Percentiles rank a stretch among this genome's conserved stretches.
Conservation (phyloP, 2,888 invertebrate genomes). For the Eledona agricola region DNA sequence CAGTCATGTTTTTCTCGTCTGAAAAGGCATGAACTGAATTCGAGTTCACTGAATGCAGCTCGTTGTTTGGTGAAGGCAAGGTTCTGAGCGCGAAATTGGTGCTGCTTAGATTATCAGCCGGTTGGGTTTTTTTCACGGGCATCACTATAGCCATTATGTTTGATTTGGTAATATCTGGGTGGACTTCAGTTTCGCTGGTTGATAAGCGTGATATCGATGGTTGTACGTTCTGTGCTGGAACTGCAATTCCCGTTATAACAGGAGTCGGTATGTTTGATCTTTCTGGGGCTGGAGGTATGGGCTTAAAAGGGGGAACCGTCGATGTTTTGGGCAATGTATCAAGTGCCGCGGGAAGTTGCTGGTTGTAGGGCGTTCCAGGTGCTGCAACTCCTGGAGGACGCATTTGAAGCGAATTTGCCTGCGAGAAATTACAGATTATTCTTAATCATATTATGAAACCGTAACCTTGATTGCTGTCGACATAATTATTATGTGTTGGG, state of each 20-base stretch:
- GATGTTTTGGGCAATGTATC: slow-evolving; percentile 51
- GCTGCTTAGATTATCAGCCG: slow-evolving; percentile 52
- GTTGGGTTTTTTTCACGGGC: slow-evolving; percentile 48
- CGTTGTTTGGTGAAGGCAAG: slow-evolving; percentile 50
- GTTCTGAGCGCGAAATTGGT: slow-evolving; percentile 54
- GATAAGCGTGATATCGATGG: slow-evolving; percentile 66
- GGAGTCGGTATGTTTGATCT: slow-evolving; percentile 62
- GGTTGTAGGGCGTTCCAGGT: too few relatives aligned
- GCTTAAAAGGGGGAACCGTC: slow-evolving; percentile 81
- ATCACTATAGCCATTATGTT: slow-evolving; percentile 55
- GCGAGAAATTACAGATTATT: slow-evolving; percentile 23
- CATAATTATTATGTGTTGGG: slow-evolving; percentile 1
- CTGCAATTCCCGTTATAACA: slow-evolving; percentile 60
- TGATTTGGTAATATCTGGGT: slow-evolving; percentile 44
- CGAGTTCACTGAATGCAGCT: slow-evolving; percentile 46
- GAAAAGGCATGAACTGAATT: slow-evolving; percentile 54
- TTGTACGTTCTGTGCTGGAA: slow-evolving; percentile 68
- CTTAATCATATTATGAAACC: slow-evolving; percentile 11
- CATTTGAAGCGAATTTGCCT: slow-evolving; percentile 45
- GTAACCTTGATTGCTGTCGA: slow-evolving; percentile 15
- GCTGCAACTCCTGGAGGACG: slow-evolving; percentile 41
- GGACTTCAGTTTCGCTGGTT: slow-evolving; percentile 21
- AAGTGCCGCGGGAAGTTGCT: slow-evolving; percentile 32
- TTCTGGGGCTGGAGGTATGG: slow-evolving; percentile 73
- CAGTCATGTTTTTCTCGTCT: slow-evolving; percentile 79